These are phyloP conservation scores for Nebria brevicollis DNA, from an alignment of 2,888 invertebrate species.

Conservation along the genomic window DNA sequence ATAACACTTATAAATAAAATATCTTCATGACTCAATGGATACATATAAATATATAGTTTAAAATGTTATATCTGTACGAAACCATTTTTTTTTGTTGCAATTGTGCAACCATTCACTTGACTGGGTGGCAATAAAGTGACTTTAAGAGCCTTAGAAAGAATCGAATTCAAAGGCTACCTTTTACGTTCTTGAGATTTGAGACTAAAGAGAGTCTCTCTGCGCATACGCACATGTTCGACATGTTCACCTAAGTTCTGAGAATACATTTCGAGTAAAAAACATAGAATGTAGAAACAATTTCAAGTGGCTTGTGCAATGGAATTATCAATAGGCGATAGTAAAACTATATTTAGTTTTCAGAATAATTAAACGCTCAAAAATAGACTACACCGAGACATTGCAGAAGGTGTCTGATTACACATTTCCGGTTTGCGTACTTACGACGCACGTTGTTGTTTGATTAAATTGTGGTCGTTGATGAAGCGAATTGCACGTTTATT, in stretches of 20 bases:
- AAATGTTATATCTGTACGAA: no score
- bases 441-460: not conserved
- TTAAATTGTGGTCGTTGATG: not conserved
- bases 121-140: not conserved
- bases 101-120: not conserved
- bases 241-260: slow-evolving; percentile 23
- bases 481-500: not conserved
- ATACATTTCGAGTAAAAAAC: not conserved
- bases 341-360: not conserved
- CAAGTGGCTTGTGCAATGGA: not conserved
- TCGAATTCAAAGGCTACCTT: not conserved
- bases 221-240: slow-evolving; percentile 5
- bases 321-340: not conserved
- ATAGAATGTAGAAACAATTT: not conserved
- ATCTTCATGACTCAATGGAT: not conserved
- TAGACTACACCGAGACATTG: not conserved
- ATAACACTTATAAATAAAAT: not conserved
- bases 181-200: no score
- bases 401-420: slow-evolving; percentile 20
- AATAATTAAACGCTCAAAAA: not conserved
- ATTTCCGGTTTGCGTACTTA: slow-evolving; percentile 14
- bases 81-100: no score
- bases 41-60: not conserved
- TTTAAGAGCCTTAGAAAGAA: not conserved
- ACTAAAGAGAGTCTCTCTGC: not conserved